These are phyloP conservation scores for Hyles vespertilio DNA, from an alignment of 1,140 invertebrate species.

Conservation along the genomic window DNA sequence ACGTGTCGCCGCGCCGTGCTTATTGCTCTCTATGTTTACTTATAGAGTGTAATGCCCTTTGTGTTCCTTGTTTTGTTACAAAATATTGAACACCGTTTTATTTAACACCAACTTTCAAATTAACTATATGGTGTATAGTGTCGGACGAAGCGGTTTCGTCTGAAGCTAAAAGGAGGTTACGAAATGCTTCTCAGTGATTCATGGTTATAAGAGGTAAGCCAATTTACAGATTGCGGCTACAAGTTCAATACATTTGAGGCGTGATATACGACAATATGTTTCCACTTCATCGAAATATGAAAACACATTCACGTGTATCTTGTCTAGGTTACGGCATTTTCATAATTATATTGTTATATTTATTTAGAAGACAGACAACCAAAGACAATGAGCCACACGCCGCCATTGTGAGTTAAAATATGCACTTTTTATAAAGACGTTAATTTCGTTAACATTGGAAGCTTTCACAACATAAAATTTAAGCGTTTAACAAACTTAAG, in stretches of 20 bases:
- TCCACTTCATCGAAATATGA: too few relatives aligned
- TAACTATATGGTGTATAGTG: conserved; percentile 44
- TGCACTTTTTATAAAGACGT: neutral
- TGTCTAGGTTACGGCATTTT: too few relatives aligned
- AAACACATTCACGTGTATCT: too few relatives aligned
- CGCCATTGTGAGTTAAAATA: neutral
- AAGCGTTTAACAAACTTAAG: conserved; percentile 34
- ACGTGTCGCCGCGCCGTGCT: conserved; percentile 39
- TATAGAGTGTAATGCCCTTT: conserved; percentile 70
- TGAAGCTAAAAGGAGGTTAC: conserved; percentile 34
- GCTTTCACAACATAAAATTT: conserved; percentile 34
- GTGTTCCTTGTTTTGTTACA: conserved; percentile 74
- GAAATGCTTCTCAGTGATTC: conserved; percentile 30
- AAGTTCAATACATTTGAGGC: too few relatives aligned
- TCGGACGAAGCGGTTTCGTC: conserved; percentile 35
- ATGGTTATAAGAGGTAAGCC: conserved; percentile 9
- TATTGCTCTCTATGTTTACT: conserved; percentile 50
- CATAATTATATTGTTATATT: too few relatives aligned
- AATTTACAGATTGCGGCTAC: neutral
- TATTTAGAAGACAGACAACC: too few relatives aligned
- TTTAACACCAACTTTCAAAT: conserved; percentile 71
- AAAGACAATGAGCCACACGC: too few relatives aligned
- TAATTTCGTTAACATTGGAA: conserved; percentile 22
- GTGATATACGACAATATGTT: too few relatives aligned
- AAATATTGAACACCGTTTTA: conserved; percentile 75